Evolutionary conservation across 30 jellyfish, hydroid and myxozoan species (phyloP).

Genomic region (Aurelia coerulea): DNA sequence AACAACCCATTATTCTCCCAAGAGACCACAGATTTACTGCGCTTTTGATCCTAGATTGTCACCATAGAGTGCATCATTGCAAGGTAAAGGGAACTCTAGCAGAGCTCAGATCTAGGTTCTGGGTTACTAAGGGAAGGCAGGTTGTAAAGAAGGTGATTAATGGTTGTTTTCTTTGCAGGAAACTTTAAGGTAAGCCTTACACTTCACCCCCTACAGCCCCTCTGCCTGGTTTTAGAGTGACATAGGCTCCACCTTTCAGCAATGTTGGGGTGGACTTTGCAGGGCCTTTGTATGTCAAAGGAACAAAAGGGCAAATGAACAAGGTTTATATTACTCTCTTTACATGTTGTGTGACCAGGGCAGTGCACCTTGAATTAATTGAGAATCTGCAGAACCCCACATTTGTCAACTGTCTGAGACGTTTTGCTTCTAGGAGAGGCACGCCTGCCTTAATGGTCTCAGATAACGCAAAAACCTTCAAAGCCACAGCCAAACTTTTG

Average conservation of each 20-base stretch:
- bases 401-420: conserved; percentile 10
- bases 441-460: conserved; percentile 21
- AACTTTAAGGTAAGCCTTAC: conserved; percentile 8
- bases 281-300: conserved; percentile 35
- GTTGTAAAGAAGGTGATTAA: not conserved
- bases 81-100: conserved; percentile 6
- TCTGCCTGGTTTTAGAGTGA: too few species aligned
- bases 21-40: not conserved
- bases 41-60: conserved; percentile 2
- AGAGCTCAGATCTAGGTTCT: not conserved
- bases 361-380: conserved; percentile 22
- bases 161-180: not conserved
- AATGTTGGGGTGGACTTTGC: not conserved
- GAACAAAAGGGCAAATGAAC: not conserved
- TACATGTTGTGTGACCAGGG: conserved; percentile 36
- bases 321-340: conserved; percentile 12
- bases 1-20: not conserved
- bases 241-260: not conserved
- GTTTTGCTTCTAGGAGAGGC: conserved; percentile 34
- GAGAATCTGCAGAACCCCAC: not conserved
- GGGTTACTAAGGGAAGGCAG: conserved; percentile 19
- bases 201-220: too few species aligned
- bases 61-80: not conserved
- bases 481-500: conserved; percentile 30
- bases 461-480: conserved; percentile 64